Base-by-base conservation (phyloP, 2,888 invertebrate species). In the Xestia rhomboidea region DNA sequence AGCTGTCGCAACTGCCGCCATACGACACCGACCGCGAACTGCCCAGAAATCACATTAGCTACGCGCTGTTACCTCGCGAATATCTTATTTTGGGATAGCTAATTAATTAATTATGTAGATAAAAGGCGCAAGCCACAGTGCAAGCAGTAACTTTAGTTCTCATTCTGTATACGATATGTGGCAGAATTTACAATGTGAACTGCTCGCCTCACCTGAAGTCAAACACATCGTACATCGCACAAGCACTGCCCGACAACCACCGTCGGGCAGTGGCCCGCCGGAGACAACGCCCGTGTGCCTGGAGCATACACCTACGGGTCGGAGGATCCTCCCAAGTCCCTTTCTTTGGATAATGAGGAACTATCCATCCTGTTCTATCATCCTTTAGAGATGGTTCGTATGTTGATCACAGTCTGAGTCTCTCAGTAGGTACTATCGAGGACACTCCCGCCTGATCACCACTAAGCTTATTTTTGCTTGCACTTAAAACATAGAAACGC, bases 21-120 rank as follows among this genome's bases (percentile, higher is more conserved):
- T 49, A 13, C 66, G 77, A 89, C 80, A 83, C 91, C 81, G 67
- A 90, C 91, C 91, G 76, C 90, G 69, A 76, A 68, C 66, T 78
- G 79, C 67, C 71, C 85, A 87, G 79, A 71, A 77, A 85, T 89
- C 80, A 81, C 85, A 87, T 88, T 81, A 86, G 75, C 82, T 71
- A 72, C 74, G 68, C 57, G 64, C 73, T 76, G 76, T 72, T 85
- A 67, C 15, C 54, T 77, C 34, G 30, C 34, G 67, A 46, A 86
- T 75, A 72, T 41, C 83, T 82, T 78, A 78, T 69, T 83, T 83
- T 77, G 51, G 68, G 57, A 30, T 38, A 51, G 1, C 49, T 27
- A 46, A 11, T 73, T 38, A 54, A 15, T 66, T 18, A n/a, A 7
- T 8, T 41, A 11, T 34, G 46, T 46, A 44, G 15, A 46, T 38